Evolutionary conservation across 2,113 vertebrate genomes (phyloP).

Genomic region (Dunckerocampus dactyliophorus): DNA sequence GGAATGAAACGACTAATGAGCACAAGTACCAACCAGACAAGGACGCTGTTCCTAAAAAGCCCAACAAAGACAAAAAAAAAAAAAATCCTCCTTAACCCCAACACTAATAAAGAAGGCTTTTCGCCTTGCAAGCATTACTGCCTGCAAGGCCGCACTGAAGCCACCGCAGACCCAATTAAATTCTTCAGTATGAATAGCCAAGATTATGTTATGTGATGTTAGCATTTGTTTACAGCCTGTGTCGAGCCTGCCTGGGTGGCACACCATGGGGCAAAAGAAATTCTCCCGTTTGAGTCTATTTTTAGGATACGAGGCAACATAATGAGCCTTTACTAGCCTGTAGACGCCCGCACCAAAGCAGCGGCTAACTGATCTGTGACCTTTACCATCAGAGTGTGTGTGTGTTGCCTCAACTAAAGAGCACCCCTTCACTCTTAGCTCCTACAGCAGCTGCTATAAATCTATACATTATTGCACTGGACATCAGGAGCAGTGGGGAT

Average conservation of each 20-base stretch:
- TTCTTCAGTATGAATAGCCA: neutral
- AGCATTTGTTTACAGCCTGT: neutral
- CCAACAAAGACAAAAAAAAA: neutral
- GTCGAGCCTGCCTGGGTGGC: conserved; percentile 14
- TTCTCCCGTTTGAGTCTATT: conserved; percentile 21
- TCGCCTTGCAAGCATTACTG: neutral
- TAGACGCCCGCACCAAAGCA: conserved; percentile 7
- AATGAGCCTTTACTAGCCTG: conserved; percentile 22
- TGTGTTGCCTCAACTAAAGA: neutral
- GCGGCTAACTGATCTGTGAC: conserved; percentile 39
- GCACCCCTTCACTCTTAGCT: neutral
- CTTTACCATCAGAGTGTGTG: conserved; percentile 32
- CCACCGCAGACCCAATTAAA: neutral
- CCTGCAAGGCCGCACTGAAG: too few species aligned
- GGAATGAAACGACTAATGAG: too few species aligned
- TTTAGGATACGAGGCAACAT: conserved; percentile 24
- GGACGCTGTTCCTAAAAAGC: neutral
- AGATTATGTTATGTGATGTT: neutral
- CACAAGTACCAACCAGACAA: neutral
- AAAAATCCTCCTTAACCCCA: neutral
- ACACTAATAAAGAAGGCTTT: neutral
- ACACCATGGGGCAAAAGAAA: conserved; percentile 6
- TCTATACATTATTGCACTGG: conserved; percentile 8
- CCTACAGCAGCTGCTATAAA: neutral
- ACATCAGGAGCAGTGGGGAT: neutral